Conservation (phyloP, 2,888 invertebrate species). For the Xestia c-nigrum region DNA sequence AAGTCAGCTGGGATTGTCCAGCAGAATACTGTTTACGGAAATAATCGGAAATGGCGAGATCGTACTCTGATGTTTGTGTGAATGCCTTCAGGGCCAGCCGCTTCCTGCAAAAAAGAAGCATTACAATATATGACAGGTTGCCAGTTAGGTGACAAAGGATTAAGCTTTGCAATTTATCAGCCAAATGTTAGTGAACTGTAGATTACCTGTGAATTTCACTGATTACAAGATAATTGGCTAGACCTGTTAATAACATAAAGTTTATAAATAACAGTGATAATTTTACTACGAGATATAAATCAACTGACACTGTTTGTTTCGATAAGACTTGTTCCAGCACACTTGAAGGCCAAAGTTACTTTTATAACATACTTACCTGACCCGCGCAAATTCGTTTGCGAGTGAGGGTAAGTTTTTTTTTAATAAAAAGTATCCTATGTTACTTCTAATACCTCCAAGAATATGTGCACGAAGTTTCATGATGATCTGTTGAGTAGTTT, state of each 20-base stretch:
- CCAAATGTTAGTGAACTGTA: constrained; percentile 1
- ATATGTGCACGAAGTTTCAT: too few relatives aligned
- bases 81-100: constrained; percentile 97
- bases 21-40: constrained; percentile 97
- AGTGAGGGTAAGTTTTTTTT: too few relatives aligned
- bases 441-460: too few relatives aligned
- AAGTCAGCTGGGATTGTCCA: constrained; percentile 94
- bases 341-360: neutral
- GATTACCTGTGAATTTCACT: constrained; percentile 40
- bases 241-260: constrained; percentile 44
- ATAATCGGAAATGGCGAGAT: constrained; percentile 98
- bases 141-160: neutral
- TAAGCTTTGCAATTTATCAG: neutral
- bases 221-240: constrained; percentile 24
- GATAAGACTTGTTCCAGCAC: neutral
- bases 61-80: constrained; percentile 98
- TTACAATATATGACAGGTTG: neutral
- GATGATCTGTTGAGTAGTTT: too few relatives aligned
- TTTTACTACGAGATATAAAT: constrained; percentile 4
- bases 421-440: too few relatives aligned
- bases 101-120: constrained; percentile 89
- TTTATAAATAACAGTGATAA: constrained; percentile 13
- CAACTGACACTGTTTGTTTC: neutral
- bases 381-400: too few relatives aligned
- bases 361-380: neutral